Evolutionary conservation across 2,113 vertebrate species (phyloP).

Genomic region (Alces alces): DNA sequence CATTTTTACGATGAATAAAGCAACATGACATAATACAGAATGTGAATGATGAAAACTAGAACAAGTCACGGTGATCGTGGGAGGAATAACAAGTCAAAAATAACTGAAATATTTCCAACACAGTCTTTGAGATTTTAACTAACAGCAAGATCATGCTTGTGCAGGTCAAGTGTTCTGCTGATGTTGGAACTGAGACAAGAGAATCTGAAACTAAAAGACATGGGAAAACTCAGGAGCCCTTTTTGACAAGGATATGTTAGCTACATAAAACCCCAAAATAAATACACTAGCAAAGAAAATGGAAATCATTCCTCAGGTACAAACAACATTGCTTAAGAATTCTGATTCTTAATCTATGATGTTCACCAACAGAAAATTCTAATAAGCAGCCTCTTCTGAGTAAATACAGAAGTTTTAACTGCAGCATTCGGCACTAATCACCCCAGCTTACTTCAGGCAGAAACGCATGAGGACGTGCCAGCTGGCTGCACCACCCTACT

Average conservation of each 20-base stretch:
- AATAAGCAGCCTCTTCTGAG: background rate
- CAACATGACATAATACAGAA: conserved; percentile 38
- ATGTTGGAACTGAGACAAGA: background rate
- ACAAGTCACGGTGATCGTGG: background rate
- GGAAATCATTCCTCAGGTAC: background rate
- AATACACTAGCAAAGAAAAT: background rate
- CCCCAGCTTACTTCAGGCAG: background rate
- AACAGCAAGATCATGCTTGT: background rate
- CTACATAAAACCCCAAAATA: background rate
- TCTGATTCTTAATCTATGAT: background rate
- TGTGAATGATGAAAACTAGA: conserved; percentile 48
- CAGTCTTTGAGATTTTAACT: conserved; percentile 14
- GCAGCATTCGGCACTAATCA: background rate
- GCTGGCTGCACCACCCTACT: background rate
- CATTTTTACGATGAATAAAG: conserved; percentile 37
- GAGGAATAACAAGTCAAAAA: conserved; percentile 7
- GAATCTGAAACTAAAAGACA: background rate
- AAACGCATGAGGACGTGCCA: background rate
- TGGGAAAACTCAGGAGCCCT: background rate
- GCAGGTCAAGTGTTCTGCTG: background rate
- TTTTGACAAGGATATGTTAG: background rate
- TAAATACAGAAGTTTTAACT: background rate
- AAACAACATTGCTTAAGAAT: background rate
- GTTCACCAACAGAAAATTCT: background rate
- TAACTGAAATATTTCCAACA: conserved; percentile 36